A percentile compares a stretch with the other conserved stretches of the same genome.
Conservation (phyloP, 2,888 invertebrate species). For the Coelopa pilipes region DNA sequence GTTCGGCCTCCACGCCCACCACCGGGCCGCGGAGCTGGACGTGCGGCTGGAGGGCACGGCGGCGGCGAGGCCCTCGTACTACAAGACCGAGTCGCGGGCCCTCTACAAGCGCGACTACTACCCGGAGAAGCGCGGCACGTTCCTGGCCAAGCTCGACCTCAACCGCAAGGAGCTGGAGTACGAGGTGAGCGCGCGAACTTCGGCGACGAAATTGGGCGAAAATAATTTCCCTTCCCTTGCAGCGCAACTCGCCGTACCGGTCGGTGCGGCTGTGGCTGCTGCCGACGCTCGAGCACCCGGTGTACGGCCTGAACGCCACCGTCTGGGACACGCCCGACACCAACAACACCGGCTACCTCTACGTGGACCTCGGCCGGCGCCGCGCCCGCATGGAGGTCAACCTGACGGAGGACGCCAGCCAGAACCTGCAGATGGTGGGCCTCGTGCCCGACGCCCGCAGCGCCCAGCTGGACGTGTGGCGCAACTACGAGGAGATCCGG, state of each 20-base stretch:
- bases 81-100: slow-evolving; percentile 67
- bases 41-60: slow-evolving; percentile 68
- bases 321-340: slow-evolving; percentile 70
- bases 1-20: slow-evolving; percentile 74
- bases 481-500: slow-evolving; percentile 82
- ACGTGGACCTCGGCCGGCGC: slow-evolving; percentile 71
- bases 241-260: slow-evolving; percentile 73
- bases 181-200: slow-evolving; percentile 67
- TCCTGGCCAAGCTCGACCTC: slow-evolving; percentile 70
- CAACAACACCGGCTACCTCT: slow-evolving; percentile 72
- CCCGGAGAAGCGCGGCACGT: slow-evolving; percentile 69
- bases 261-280: slow-evolving; percentile 70
- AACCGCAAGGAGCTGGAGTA: slow-evolving; percentile 74
- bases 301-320: slow-evolving; percentile 72
- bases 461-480: slow-evolving; percentile 81
- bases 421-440: slow-evolving; percentile 79
- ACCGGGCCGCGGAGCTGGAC: slow-evolving; percentile 76
- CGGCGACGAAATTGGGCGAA: background rate
- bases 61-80: slow-evolving; percentile 65
- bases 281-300: slow-evolving; percentile 68
- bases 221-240: slow-evolving; percentile 37
- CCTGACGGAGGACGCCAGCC: slow-evolving; percentile 76
- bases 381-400: slow-evolving; percentile 75
- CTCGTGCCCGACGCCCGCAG: slow-evolving; percentile 81
- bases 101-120: slow-evolving; percentile 71